Evolutionary conservation across 2,113 vertebrate species (phyloP), one percentile per base, ranked within the genome.

Genomic region (Ceyx margarethae): DNA sequence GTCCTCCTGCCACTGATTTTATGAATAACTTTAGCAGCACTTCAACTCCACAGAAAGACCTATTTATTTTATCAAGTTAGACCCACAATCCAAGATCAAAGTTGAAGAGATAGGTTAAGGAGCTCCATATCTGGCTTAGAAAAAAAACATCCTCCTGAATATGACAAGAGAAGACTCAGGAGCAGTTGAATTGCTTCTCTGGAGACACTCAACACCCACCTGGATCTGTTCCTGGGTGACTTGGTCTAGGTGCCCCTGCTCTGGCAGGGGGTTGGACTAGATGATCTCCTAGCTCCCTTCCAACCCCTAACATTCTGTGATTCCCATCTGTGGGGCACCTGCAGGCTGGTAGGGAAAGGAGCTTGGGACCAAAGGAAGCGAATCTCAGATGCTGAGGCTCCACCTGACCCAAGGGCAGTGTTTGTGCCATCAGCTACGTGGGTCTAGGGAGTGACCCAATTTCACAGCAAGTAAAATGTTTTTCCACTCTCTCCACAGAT

Each of bases 331-430:
- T 4, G 1, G 43, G 20, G 28, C 33, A 68, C 25, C 6, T 14
- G 61, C 10, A 2, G 50, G 13, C n/a, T 43, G 26, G 40, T 16
- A 60, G 15, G 26, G 40, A 66, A 2, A 54, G 65, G 16, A 35
- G 46, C 64, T 4, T 9, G 5, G 9, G 40, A 80, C 35, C 18
- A 0, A 0, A 66, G 17, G 11, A 66, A 84, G 45, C 11, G 60
- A 15, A 45, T 31, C 33, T 31, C 10, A 0, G 65, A 48, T 1
- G 1, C 45, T 33, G 53, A 1, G 1, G 33, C 37, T 26, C 65
- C 2, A 0, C 15, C 43, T 0, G 0, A 91, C 42, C 62, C 1
- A 0, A 31, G 0, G 33, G n/a, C 64, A 54, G 26, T 1, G 3
- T 29, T 21, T 8, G 4, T 23, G 31, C 18, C 6, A 3, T 23